Evolutionary conservation across 2,888 invertebrate genomes (phyloP).

Genomic region (Chymomyza amoena): DNA sequence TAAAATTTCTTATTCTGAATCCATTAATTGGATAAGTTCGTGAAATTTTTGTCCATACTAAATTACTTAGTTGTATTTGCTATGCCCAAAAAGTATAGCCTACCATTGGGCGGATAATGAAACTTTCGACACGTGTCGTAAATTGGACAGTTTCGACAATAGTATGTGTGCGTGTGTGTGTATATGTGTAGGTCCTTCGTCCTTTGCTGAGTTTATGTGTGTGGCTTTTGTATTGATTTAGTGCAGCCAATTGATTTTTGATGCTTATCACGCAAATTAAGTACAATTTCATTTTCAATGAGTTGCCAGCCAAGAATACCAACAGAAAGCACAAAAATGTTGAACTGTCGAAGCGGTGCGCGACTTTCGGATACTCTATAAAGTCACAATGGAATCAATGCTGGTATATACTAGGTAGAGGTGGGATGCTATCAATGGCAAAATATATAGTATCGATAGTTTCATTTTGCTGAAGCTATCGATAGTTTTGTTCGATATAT

Average conservation of each 20-base stretch:
- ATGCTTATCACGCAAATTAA: slow-evolving; percentile 69
- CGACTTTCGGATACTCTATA: too few species aligned
- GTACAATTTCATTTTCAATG: slow-evolving; percentile 64
- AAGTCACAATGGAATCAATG: too few species aligned
- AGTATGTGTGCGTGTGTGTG: not conserved
- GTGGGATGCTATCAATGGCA: too few species aligned
- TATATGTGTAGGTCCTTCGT: not conserved
- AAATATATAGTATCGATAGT: too few species aligned
- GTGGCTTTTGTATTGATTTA: slow-evolving; percentile 30
- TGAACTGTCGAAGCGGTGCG: too few species aligned
- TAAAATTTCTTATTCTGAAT: not conserved
- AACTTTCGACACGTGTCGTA: slow-evolving; percentile 36
- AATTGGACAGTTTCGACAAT: not conserved
- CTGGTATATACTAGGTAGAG: too few species aligned
- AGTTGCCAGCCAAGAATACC: slow-evolving; percentile 13
- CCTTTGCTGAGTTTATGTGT: not conserved
- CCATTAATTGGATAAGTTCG: not conserved
- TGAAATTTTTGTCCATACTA: not conserved
- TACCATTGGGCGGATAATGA: slow-evolving; percentile 27
- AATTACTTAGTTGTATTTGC: not conserved
- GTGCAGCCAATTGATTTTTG: slow-evolving; percentile 49
- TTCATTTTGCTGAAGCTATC: too few species aligned
- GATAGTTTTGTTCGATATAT: too few species aligned
- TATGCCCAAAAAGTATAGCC: not conserved
- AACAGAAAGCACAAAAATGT: not conserved